Evolutionary conservation across 2,113 vertebrate species (phyloP).

Genomic region (Stigmatopora argus): DNA sequence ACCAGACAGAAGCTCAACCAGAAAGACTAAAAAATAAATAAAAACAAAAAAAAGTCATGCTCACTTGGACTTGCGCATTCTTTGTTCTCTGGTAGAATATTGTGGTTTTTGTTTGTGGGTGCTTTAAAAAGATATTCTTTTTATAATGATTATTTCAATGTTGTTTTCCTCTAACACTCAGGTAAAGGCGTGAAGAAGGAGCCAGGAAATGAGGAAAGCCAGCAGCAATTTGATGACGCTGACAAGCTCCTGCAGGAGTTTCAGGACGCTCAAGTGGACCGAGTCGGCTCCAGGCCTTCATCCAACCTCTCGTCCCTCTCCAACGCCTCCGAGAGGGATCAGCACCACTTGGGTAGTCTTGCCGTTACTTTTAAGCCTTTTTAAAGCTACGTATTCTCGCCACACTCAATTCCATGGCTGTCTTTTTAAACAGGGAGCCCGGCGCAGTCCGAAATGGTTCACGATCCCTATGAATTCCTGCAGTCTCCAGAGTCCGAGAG

Average conservation of each 20-base stretch:
- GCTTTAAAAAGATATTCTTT: background rate
- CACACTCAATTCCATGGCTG: background rate
- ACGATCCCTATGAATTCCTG: constrained; percentile 92
- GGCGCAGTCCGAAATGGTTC: constrained; percentile 83
- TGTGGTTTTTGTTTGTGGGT: background rate
- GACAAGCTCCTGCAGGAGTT: constrained; percentile 91
- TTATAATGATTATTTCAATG: background rate
- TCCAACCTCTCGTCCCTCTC: constrained; percentile 95
- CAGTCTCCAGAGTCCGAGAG: constrained; percentile 86
- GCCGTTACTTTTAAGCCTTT: background rate
- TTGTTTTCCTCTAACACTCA: constrained; percentile 31
- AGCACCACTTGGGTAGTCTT: constrained; percentile 80
- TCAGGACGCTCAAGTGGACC: constrained; percentile 86
- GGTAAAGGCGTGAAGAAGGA: constrained; percentile 90
- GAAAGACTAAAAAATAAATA: too few species aligned
- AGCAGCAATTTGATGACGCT: constrained; percentile 85
- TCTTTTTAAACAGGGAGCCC: constrained; percentile 78
- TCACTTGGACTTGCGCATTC: background rate
- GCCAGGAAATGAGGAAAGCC: constrained; percentile 82
- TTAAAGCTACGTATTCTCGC: background rate
- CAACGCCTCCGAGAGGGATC: constrained; percentile 89
- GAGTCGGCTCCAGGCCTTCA: constrained; percentile 87
- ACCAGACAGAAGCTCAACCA: background rate
- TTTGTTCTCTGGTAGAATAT: background rate
- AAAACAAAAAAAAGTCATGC: background rate